Evolutionary conservation across 2,797 vertebrate species (phyloP).

Genomic region (Diplodus puntazzo): DNA sequence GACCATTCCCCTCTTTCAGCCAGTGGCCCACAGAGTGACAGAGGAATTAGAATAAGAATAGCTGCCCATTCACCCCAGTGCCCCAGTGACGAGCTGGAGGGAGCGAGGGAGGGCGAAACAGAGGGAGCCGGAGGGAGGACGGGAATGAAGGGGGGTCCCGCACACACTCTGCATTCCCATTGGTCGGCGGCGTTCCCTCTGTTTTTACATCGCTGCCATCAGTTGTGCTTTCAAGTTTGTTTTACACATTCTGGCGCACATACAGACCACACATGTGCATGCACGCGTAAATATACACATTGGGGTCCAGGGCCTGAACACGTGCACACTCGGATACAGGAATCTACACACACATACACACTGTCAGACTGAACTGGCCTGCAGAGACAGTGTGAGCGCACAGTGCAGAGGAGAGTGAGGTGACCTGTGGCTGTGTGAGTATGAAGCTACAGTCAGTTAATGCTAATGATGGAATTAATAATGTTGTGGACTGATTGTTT

Average conservation of each 20-base stretch:
- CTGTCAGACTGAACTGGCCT: slow-evolving; percentile 35
- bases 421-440: slow-evolving; percentile 71
- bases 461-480: not conserved
- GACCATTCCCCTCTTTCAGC: slow-evolving; percentile 88
- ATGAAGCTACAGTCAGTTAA: slow-evolving; percentile 34
- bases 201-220: slow-evolving; percentile 80
- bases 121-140: slow-evolving; percentile 49
- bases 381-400: slow-evolving; percentile 49
- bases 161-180: slow-evolving; percentile 67
- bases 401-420: slow-evolving; percentile 54
- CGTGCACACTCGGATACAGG: slow-evolving; percentile 40
- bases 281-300: slow-evolving; percentile 76
- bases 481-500: not conserved
- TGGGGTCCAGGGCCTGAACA: slow-evolving; percentile 49
- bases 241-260: slow-evolving; percentile 71
- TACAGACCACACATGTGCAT: slow-evolving; percentile 72
- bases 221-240: slow-evolving; percentile 79
- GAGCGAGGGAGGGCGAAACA: slow-evolving; percentile 49
- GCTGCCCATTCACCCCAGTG: slow-evolving; percentile 83
- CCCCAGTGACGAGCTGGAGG: slow-evolving; percentile 75
- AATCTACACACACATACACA: slow-evolving; percentile 25
- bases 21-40: slow-evolving; percentile 86
- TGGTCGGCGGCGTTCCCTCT: slow-evolving; percentile 77
- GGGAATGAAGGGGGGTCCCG: slow-evolving; percentile 47
- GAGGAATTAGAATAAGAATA: slow-evolving; percentile 95